These are phyloP conservation scores for Microtus richardsoni DNA, from an alignment of 2,113 vertebrate genomes.

Conservation along the genomic window DNA sequence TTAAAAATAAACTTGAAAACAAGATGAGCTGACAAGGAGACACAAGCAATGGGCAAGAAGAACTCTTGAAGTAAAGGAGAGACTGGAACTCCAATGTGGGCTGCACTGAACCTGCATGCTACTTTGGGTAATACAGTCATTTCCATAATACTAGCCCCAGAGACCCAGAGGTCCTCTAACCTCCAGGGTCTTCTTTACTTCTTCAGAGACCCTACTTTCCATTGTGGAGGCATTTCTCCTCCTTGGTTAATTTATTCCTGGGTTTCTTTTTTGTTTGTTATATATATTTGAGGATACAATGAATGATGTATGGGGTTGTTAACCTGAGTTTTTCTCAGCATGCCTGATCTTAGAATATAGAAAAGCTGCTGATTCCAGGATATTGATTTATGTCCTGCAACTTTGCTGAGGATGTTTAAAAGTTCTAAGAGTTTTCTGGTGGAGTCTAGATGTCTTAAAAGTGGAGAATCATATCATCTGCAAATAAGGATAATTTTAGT, in stretches of 20 bases:
- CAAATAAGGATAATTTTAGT: background rate
- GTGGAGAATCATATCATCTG: background rate
- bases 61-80: background rate
- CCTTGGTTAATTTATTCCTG: background rate
- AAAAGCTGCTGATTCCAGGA: background rate
- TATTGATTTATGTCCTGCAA: background rate
- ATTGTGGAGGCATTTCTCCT: background rate
- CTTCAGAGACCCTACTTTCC: background rate
- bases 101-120: background rate
- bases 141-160: background rate
- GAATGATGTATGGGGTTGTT: background rate
- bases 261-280: background rate
- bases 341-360: too few relatives aligned
- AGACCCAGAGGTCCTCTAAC: background rate
- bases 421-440: background rate
- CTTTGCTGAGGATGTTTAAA: background rate
- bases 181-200: background rate
- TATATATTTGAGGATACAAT: background rate
- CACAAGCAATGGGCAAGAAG: background rate
- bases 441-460: too few relatives aligned
- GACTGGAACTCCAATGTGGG: background rate
- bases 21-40: background rate
- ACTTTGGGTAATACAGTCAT: background rate
- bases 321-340: background rate
- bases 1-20: constrained; percentile 14